phyloP scores from a whole-genome alignment of 2,888 invertebrate species.

The Habrosyne pyritoides region DNA sequence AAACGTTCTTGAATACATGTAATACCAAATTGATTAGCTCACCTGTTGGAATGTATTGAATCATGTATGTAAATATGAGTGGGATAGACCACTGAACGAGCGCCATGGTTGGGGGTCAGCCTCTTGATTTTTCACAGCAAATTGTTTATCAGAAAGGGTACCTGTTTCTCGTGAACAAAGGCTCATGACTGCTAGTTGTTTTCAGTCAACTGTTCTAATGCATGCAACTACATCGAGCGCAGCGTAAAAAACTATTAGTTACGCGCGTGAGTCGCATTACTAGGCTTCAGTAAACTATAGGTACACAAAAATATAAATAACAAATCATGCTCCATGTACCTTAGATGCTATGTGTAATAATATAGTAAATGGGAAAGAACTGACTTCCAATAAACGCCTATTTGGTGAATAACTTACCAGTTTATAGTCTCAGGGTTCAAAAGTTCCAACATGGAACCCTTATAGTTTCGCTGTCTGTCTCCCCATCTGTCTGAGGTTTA shows the following conservation, averaged over 20 bases:
- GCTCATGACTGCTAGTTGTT: constrained; percentile 6
- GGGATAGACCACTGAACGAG: neutral
- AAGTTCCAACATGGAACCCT: too few species aligned
- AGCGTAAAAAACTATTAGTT: constrained; percentile 31
- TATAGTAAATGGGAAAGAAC: neutral
- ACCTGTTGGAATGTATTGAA: constrained; percentile 3
- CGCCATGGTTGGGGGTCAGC: neutral
- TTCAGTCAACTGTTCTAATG: constrained; percentile 14
- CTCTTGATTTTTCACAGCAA: neutral
- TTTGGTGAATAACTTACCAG: neutral
- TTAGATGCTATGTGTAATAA: neutral
- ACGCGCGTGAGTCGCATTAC: constrained; percentile 26
- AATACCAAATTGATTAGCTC: neutral
- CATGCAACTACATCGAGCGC: constrained; percentile 10
- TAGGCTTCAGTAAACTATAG: neutral
- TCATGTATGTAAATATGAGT: neutral
- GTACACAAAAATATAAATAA: constrained; percentile 9
- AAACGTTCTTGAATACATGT: neutral
- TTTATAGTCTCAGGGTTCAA: neutral
- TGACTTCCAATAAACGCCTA: neutral
- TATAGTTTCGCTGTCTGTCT: too few species aligned
- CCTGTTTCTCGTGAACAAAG: constrained; percentile 3
- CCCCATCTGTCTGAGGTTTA: too few species aligned
- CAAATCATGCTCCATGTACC: neutral
- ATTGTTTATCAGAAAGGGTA: neutral